These are phyloP conservation scores for Ditula angustiorana DNA, from an alignment of 2,888 invertebrate species.

Conservation along the genomic window DNA sequence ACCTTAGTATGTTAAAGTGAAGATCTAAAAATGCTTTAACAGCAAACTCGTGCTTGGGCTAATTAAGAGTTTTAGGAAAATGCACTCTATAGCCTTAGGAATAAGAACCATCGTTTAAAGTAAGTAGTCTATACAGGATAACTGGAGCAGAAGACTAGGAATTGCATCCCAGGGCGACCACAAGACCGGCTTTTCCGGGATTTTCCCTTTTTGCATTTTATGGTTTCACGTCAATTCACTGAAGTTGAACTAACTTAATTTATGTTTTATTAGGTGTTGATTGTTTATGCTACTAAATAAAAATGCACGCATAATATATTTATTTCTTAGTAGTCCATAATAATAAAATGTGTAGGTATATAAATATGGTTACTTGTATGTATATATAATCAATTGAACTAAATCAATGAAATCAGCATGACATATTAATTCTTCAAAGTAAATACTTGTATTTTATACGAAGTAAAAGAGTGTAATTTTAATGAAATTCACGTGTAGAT, in stretches of 20 bases:
- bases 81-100: background rate
- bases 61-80: background rate
- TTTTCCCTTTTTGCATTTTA: background rate
- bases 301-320: background rate
- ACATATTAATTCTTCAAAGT: too few species aligned
- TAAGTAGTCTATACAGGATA: constrained; percentile 13
- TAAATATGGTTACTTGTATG: too few species aligned
- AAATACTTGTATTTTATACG: too few species aligned
- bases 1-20: constrained; percentile 1
- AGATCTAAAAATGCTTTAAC: background rate
- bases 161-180: constrained; percentile 12
- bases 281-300: too few species aligned
- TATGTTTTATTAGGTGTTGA: too few species aligned
- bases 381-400: too few species aligned
- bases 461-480: too few species aligned
- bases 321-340: background rate
- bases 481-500: too few species aligned
- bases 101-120: constrained; percentile 7
- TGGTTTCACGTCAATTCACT: too few species aligned
- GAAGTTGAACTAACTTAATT: too few species aligned
- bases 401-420: too few species aligned
- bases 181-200: background rate
- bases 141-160: constrained; percentile 13
- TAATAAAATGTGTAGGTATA: too few species aligned
- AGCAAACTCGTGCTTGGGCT: background rate